Evolutionary conservation across 2,797 vertebrate genomes (phyloP).

Genomic region (Phrynocephalus vlangalii): DNA sequence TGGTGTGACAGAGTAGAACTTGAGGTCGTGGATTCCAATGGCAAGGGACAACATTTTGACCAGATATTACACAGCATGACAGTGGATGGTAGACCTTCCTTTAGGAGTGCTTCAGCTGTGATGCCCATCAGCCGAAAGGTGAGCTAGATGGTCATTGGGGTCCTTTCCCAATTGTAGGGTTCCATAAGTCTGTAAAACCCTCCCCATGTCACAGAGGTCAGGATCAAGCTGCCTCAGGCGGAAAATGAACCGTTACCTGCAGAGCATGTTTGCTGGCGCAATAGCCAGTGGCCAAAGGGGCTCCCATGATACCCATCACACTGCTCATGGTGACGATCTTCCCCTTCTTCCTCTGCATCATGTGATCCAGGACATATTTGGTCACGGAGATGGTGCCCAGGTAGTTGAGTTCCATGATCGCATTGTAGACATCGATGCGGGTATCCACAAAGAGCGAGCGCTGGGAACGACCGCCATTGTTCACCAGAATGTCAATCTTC

Average conservation of each 20-base stretch:
- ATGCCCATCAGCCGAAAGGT: too few relatives aligned
- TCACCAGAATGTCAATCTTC: constrained; percentile 93
- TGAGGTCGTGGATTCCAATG: too few relatives aligned
- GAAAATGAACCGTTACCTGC: constrained; percentile 78
- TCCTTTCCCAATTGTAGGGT: too few relatives aligned
- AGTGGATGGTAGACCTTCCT: too few relatives aligned
- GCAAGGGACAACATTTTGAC: too few relatives aligned
- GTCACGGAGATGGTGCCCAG: constrained; percentile 92
- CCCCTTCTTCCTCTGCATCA: constrained; percentile 85
- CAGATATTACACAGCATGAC: too few relatives aligned
- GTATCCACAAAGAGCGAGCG: constrained; percentile 88
- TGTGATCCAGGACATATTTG: constrained; percentile 90
- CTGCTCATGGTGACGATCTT: constrained; percentile 91
- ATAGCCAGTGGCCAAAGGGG: constrained; percentile 87
- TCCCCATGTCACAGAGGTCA: too few relatives aligned
- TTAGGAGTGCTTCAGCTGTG: too few relatives aligned
- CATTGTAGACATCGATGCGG: constrained; percentile 84
- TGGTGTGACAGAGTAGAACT: too few relatives aligned
- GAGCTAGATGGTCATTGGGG: too few relatives aligned
- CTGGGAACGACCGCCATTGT: constrained; percentile 91
- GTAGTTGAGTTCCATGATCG: constrained; percentile 92
- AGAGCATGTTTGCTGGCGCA: constrained; percentile 93
- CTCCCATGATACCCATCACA: constrained; percentile 82
- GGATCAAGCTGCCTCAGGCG: too few relatives aligned
- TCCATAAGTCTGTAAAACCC: neutral